phyloP scores from a whole-genome alignment of 2,797 vertebrate species.

The Sparidentex hasta region DNA sequence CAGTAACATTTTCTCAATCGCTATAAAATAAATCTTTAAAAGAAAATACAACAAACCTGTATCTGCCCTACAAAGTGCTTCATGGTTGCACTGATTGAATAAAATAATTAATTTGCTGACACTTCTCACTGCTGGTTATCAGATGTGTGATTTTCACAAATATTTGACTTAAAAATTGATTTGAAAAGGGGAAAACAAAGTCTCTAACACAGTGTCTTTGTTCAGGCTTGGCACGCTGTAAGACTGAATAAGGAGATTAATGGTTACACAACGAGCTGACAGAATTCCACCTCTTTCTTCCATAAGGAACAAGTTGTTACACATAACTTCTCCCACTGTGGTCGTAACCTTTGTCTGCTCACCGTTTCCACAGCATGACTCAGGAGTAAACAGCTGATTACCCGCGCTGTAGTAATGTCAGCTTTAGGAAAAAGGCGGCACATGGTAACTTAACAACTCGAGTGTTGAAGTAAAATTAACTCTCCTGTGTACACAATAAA shows the following conservation, averaged over 20 bases:
- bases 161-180: slow-evolving; percentile 21
- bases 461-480: no score
- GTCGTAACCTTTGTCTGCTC: slow-evolving; percentile 30
- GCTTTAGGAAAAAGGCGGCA: neutral
- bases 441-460: no score
- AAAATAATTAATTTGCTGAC: neutral
- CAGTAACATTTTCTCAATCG: neutral
- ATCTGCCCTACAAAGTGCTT: neutral
- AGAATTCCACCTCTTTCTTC: slow-evolving; percentile 60
- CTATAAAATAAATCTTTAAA: neutral
- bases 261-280: slow-evolving; percentile 72
- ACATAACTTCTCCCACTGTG: slow-evolving; percentile 42
- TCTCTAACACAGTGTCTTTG: slow-evolving; percentile 53
- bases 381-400: slow-evolving; percentile 21
- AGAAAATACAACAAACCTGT: neutral
- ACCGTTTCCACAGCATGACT: slow-evolving; percentile 34
- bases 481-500: neutral
- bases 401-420: slow-evolving; percentile 7
- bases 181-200: slow-evolving; percentile 29
- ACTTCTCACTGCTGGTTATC: neutral
- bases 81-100: neutral
- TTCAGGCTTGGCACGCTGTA: slow-evolving; percentile 36
- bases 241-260: slow-evolving; percentile 74
- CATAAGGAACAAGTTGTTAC: slow-evolving; percentile 52
- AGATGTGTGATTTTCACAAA: slow-evolving; percentile 3